phyloP scores from a whole-genome alignment of 2,797 vertebrate genomes.

The Eremophila alpestris region DNA sequence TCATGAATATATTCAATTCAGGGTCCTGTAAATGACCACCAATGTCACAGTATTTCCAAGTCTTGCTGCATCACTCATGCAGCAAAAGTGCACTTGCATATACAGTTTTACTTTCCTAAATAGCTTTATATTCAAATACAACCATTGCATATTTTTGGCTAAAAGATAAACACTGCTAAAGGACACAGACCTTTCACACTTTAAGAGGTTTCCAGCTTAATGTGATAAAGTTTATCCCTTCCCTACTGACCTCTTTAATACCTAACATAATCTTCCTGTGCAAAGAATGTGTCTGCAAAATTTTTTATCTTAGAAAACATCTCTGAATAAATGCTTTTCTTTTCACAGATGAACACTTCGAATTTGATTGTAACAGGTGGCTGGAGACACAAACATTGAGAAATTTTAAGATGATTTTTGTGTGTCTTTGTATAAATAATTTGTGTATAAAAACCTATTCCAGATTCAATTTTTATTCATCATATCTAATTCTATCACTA shows the following conservation, averaged over 20 bases:
- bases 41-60: background rate
- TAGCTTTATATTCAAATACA: background rate
- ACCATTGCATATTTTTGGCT: background rate
- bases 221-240: slow-evolving; percentile 11
- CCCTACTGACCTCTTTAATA: slow-evolving; percentile 21
- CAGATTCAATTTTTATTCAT: background rate
- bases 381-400: background rate
- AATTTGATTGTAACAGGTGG: background rate
- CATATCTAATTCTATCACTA: no score
- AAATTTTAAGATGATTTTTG: background rate
- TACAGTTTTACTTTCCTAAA: background rate
- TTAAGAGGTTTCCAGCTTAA: slow-evolving; percentile 22
- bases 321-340: background rate
- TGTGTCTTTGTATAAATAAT: background rate
- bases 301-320: background rate
- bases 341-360: background rate
- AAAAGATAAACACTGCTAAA: background rate
- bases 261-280: background rate
- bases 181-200: slow-evolving; percentile 7
- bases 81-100: background rate
- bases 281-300: background rate
- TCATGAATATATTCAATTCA: background rate
- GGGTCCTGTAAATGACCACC: background rate
- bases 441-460: background rate
- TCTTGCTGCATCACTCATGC: background rate